phyloP scores from a whole-genome alignment of 2,888 invertebrate species.

The Perithous albicinctus region DNA sequence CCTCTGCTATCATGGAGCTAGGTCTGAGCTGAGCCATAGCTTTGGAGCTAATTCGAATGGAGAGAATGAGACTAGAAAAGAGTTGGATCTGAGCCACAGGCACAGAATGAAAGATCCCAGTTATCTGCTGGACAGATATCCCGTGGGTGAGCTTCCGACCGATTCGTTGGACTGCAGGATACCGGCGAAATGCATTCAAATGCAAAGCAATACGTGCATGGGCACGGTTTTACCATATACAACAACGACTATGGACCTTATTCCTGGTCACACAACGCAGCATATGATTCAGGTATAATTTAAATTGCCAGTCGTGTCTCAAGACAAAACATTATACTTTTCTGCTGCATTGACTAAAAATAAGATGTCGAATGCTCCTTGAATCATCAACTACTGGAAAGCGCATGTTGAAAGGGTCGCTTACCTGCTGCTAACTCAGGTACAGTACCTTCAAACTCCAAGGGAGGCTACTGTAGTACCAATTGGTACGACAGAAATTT shows the following conservation, averaged over 20 bases:
- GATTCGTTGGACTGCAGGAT: constrained; percentile 87
- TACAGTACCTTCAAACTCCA: constrained; percentile 3
- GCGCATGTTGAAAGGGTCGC: constrained; percentile 39
- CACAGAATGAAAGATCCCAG: constrained; percentile 77
- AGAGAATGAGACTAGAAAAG: constrained; percentile 76
- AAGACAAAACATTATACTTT: neutral
- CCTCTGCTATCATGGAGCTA: constrained; percentile 51
- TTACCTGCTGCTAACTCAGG: constrained; percentile 45
- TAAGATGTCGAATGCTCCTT: constrained; percentile 2
- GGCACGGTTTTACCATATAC: constrained; percentile 92
- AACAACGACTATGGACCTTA: constrained; percentile 91
- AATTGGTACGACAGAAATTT: neutral
- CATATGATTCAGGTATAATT: constrained; percentile 81
- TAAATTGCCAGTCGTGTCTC: constrained; percentile 24
- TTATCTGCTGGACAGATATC: constrained; percentile 78
- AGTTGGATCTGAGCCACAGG: constrained; percentile 72
- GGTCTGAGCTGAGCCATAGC: constrained; percentile 74
- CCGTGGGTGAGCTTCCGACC: constrained; percentile 77
- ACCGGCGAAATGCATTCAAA: constrained; percentile 89
- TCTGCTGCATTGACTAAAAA: constrained; percentile 1
- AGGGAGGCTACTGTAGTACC: neutral
- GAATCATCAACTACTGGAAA: constrained; percentile 12
- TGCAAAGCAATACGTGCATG: constrained; percentile 89
- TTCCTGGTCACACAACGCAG: constrained; percentile 89
- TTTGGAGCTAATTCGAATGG: constrained; percentile 72